These are phyloP conservation scores for human DNA, from an alignment of 2,113 vertebrate genomes.

Conservation along the genomic window GRCh38 chr14:76470501-76471000, in stretches of 20 bases:
- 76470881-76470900: not conserved
- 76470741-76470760: not conserved
- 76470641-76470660: not conserved
- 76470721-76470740: not conserved
- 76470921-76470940: not conserved
- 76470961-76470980: not conserved
- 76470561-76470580: not conserved
- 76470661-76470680: not conserved
- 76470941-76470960: not conserved
- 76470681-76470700: no score
- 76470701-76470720: not conserved
- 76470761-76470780: not conserved
- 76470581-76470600: not conserved
- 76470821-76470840: not conserved
- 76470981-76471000: not conserved
- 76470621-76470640: not conserved
- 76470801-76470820: not conserved
- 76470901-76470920: not conserved
- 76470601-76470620: not conserved
- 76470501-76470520: not conserved
- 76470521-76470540: not conserved
- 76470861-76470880: no score
- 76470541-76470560: not conserved
- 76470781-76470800: not conserved
- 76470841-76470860: no score